Evolutionary conservation across 2,113 vertebrate species (phyloP).

Genomic region (Elephas maximus): DNA sequence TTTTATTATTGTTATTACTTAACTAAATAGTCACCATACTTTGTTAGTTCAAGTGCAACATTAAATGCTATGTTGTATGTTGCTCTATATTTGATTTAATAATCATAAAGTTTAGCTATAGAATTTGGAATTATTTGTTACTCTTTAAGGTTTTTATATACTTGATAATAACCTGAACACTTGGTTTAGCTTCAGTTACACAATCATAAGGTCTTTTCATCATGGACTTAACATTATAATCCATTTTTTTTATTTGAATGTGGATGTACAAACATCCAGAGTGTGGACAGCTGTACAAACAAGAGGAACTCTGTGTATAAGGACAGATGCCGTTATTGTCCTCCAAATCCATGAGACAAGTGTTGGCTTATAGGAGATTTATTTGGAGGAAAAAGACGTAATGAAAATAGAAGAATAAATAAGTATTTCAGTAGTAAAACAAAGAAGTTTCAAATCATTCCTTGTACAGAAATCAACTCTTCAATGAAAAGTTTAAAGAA

Average conservation of each 20-base stretch:
- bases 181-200: conserved; percentile 45
- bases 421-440: conserved; percentile 45
- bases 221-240: not conserved
- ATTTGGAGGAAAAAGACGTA: conserved; percentile 15
- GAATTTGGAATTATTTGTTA: not conserved
- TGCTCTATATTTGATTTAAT: conserved; percentile 36
- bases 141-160: not conserved
- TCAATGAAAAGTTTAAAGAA: not conserved
- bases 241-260: conserved; percentile 62
- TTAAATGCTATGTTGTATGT: not conserved
- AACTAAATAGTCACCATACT: not conserved
- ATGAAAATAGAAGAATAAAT: conserved; percentile 41
- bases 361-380: conserved; percentile 68
- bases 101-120: not conserved
- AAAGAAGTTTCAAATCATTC: not conserved
- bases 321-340: conserved; percentile 62
- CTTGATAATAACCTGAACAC: not conserved
- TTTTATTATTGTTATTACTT: conserved; percentile 17
- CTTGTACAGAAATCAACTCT: not conserved
- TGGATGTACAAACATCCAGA: conserved; percentile 55
- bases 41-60: not conserved
- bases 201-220: conserved; percentile 43
- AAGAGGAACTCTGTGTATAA: conserved; percentile 54
- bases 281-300: conserved; percentile 74
- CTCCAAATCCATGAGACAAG: conserved; percentile 54